Conservation (phyloP, 1,140 invertebrate genomes). For the Bombus sibiricus region DNA sequence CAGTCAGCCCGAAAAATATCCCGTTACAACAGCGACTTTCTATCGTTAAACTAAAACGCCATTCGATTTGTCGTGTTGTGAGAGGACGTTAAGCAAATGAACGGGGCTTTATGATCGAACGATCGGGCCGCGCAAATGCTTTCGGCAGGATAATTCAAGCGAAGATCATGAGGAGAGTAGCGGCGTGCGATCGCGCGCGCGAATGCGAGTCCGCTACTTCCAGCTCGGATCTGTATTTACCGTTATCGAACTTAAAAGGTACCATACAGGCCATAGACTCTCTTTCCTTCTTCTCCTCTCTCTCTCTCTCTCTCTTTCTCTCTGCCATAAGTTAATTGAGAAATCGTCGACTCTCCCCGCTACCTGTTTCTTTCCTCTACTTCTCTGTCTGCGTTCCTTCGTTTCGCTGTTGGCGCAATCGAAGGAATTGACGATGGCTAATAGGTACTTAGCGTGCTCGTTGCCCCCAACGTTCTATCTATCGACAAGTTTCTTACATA, state of each 20-base stretch:
- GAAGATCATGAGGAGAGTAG: constrained; percentile 45
- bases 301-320: constrained; percentile 1
- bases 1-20: background rate
- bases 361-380: background rate
- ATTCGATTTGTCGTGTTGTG: background rate
- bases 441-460: constrained; percentile 10
- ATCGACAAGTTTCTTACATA: background rate
- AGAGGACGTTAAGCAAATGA: background rate
- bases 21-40: constrained; percentile 23
- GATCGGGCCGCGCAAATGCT: background rate
- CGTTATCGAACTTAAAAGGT: constrained; percentile 66
- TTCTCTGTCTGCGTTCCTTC: background rate
- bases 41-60: constrained; percentile 29
- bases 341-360: constrained; percentile 6
- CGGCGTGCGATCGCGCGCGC: background rate
- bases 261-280: constrained; percentile 54
- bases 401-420: background rate
- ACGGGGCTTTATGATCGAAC: background rate
- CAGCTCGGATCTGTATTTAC: constrained; percentile 63
- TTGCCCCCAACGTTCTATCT: background rate
- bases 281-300: constrained; percentile 46
- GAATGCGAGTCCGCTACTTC: constrained; percentile 48
- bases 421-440: background rate
- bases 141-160: constrained; percentile 15
- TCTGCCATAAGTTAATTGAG: constrained; percentile 20